Evolutionary conservation across 1,140 invertebrate species (phyloP).

Genomic region (Elymnias hypermnestra): DNA sequence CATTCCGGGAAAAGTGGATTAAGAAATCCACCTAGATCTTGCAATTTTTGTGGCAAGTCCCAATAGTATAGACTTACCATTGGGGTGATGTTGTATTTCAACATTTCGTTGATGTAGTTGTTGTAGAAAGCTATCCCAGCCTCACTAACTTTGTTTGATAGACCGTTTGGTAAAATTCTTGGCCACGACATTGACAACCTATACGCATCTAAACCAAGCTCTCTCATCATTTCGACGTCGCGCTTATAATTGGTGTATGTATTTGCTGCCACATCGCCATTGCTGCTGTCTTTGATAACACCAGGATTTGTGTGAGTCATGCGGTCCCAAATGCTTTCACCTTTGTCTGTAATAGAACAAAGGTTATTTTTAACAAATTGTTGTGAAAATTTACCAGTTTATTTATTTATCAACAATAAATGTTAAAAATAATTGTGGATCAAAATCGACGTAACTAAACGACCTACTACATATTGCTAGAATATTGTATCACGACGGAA

Average conservation of each 20-base stretch:
- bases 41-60: constrained; percentile 79
- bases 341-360: constrained; percentile 51
- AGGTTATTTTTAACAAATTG: no score
- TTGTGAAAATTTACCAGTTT: not conserved
- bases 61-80: constrained; percentile 81
- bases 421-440: no score
- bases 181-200: constrained; percentile 82
- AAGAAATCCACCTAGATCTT: constrained; percentile 80
- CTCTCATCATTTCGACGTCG: constrained; percentile 71
- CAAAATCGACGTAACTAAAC: no score
- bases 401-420: no score
- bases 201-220: constrained; percentile 76
- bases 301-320: constrained; percentile 64
- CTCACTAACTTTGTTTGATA: no score
- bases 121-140: constrained; percentile 80
- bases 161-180: constrained; percentile 79
- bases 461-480: no score
- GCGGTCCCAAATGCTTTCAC: constrained; percentile 78
- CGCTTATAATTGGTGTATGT: constrained; percentile 71
- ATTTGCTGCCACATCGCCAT: constrained; percentile 62
- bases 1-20: constrained; percentile 78
- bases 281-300: constrained; percentile 70
- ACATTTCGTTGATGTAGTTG: constrained; percentile 77
- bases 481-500: no score
- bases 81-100: constrained; percentile 72